Conservation (phyloP, 92 coral and sea anemone species). For the Metridium senile region DNA sequence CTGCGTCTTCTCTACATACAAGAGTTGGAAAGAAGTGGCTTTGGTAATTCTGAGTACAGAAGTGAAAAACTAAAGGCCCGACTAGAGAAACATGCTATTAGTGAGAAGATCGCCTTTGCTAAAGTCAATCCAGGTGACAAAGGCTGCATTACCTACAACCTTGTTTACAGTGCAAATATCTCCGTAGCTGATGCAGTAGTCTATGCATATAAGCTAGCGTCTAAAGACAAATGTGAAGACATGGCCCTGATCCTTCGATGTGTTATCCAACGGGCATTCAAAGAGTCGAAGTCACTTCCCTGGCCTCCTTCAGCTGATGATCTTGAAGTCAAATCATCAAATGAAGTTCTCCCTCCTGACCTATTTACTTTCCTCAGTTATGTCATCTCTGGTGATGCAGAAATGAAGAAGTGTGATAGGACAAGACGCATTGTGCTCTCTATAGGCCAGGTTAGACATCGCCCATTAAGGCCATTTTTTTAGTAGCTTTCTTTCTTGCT, state of each 20-base stretch:
- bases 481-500: no score
- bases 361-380: conserved; percentile 44
- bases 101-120: conserved; percentile 33
- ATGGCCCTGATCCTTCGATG: conserved; percentile 52
- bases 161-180: conserved; percentile 53
- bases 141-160: conserved; percentile 49
- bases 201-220: conserved; percentile 50
- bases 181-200: conserved; percentile 56
- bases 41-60: background rate
- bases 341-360: conserved; percentile 53
- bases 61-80: conserved; percentile 38
- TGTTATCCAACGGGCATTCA: conserved; percentile 36
- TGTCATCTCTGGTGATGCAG: conserved; percentile 47
- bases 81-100: conserved; percentile 36
- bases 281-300: conserved; percentile 45
- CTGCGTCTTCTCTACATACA: background rate
- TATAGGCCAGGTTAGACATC: conserved; percentile 50
- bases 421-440: conserved; percentile 44
- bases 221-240: conserved; percentile 47
- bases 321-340: conserved; percentile 37
- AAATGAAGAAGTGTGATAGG: conserved; percentile 40
- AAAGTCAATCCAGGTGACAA: conserved; percentile 49
- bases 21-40: background rate
- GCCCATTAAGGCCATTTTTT: no score
- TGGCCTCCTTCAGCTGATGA: conserved; percentile 77